Base-by-base conservation (phyloP, 2,113 vertebrate species). In the Aldabrachelys gigantea region DNA sequence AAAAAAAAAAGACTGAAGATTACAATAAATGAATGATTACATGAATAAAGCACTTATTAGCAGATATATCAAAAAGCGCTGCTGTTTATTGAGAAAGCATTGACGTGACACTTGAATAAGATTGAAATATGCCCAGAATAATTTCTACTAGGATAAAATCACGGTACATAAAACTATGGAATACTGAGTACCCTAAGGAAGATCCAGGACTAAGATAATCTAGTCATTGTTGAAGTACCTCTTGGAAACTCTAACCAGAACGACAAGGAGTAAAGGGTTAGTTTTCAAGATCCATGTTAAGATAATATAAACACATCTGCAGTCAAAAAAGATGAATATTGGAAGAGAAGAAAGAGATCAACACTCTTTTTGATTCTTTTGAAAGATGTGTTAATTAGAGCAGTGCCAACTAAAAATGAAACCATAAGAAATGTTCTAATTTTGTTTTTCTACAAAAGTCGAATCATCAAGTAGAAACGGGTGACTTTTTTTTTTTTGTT, bases 311-410 rank as follows among this genome's bases (percentile, higher is more conserved):
- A 57, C 56, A 25, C 24, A 25, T 16, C 5, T 1, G 88, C 29
- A 75, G 54, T 53, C 16, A 27, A 24, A 81, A 93, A 3, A 2
- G 19, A 44, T 41, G 79, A 4, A 84, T 57, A 65, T 41, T 13
- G 93, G 85, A 85, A 49, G 17, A 49, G 31, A 72, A 17, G n/a
- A n/a, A 25, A 53, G 81, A 91, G 90, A 97, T 97, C 85, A 96
- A 97, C 94, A 94, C 29, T 57, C 78, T 92, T 53, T 4, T 22
- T 92, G 89, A n/a, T 85, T 96, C 10, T 1, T 76, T 94, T 93
- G 82, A 80, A 93, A 72, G 90, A 47, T 94, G 94, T 59, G 95
- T 85, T 83, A 97, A 97, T 97, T 96, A 97, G 85, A 87, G 96
- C 95, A 65, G 87, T 91, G 82, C 75, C 93, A 97, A 95, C 94